These are phyloP conservation scores for Eptatretus burgeri DNA, from an alignment of 2,113 vertebrate genomes.

Conservation along the genomic window DNA sequence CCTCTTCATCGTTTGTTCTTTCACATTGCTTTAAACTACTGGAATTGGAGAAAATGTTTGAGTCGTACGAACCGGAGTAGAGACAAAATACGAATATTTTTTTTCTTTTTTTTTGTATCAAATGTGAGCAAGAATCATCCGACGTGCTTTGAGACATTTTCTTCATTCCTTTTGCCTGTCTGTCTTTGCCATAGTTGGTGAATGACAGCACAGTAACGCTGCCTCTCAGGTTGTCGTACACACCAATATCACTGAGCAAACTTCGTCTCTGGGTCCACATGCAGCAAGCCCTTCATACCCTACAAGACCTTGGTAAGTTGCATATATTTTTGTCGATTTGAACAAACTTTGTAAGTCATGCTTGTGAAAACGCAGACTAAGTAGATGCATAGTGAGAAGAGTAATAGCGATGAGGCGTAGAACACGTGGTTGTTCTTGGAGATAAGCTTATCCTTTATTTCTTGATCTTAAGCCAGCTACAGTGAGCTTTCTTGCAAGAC, in stretches of 20 bases:
- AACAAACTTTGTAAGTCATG: too few species aligned
- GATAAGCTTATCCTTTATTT: too few species aligned
- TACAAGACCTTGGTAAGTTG: constrained; percentile 61
- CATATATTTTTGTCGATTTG: too few species aligned
- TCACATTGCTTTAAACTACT: too few species aligned
- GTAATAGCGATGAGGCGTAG: too few species aligned
- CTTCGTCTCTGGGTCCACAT: constrained; percentile 94
- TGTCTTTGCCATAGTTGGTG: constrained; percentile 36
- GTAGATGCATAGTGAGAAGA: too few species aligned
- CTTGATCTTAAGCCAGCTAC: too few species aligned
- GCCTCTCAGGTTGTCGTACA: constrained; percentile 59
- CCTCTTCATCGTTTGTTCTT: too few species aligned
- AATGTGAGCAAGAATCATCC: neutral
- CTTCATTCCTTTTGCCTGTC: constrained; percentile 8
- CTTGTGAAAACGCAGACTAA: too few species aligned
- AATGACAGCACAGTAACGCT: constrained; percentile 47
- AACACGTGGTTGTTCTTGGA: too few species aligned
- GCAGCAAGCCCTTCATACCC: constrained; percentile 76
- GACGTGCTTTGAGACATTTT: constrained; percentile 6
- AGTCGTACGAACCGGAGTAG: neutral
- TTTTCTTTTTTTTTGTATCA: neutral
- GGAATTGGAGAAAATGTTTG: neutral
- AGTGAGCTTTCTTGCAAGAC: too few species aligned
- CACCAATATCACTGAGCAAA: constrained; percentile 65
- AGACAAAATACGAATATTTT: neutral